Conservation (phyloP, 1,140 invertebrate species). For the Conus betulinus region DNA sequence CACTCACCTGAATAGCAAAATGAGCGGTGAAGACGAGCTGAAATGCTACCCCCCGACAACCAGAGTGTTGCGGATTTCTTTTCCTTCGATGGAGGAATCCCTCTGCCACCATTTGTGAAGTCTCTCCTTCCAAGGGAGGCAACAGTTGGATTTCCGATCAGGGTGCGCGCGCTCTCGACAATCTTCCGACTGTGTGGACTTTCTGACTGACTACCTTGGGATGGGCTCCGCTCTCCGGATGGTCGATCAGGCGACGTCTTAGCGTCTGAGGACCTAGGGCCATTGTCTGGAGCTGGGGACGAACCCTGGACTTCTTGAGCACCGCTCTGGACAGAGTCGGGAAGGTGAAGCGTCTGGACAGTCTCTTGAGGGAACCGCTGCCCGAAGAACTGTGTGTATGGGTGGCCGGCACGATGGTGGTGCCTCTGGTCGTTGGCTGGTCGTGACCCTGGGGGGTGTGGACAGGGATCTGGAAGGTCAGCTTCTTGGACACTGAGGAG, state of each 20-base stretch:
- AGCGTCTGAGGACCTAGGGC: not conserved
- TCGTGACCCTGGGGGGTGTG: not conserved
- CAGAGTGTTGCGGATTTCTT: conserved; percentile 39
- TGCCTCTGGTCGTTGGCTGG: not conserved
- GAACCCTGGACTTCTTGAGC: not conserved
- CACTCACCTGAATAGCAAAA: conserved; percentile 45
- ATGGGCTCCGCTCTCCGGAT: not conserved
- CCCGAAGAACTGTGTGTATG: not conserved
- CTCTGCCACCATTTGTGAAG: not conserved
- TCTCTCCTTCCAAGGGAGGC: not conserved
- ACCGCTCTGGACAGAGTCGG: not conserved
- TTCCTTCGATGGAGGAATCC: conserved; percentile 25
- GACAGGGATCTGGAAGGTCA: not conserved
- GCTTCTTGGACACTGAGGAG: not conserved
- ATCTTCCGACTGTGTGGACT: not conserved
- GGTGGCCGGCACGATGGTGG: not conserved
- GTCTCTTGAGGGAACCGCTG: not conserved
- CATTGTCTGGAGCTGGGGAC: not conserved
- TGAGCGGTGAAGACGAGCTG: conserved; percentile 53
- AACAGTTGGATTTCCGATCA: not conserved
- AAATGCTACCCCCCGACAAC: conserved; percentile 42
- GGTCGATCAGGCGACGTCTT: no score
- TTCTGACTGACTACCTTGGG: not conserved
- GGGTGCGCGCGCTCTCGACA: not conserved
- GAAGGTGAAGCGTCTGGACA: not conserved